phyloP scores from a whole-genome alignment of 2,797 vertebrate genomes.

The Gephyroberyx darwinii region DNA sequence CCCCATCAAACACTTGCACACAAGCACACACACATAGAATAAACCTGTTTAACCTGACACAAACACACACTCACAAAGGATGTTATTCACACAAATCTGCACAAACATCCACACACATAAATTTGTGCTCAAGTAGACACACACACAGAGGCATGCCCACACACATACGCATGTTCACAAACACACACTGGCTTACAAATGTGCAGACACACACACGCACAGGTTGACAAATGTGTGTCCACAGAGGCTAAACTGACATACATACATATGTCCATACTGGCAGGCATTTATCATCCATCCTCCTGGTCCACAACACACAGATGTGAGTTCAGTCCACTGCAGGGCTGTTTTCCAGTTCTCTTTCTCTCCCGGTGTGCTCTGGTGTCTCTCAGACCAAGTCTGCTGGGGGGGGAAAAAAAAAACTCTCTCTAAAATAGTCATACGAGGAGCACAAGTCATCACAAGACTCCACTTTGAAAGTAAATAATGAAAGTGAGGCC shows the following conservation, averaged over 20 bases:
- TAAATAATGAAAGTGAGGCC: no score
- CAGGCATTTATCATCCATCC: conserved; percentile 59
- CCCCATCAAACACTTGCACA: conserved; percentile 65
- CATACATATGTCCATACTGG: conserved; percentile 58
- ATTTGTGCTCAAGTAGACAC: conserved; percentile 51
- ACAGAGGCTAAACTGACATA: conserved; percentile 58
- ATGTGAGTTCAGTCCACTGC: conserved; percentile 37
- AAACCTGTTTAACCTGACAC: conserved; percentile 79
- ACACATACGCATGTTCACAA: background rate
- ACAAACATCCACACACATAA: conserved; percentile 53
- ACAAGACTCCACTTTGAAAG: conserved; percentile 37
- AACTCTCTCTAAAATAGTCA: conserved; percentile 11
- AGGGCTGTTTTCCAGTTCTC: conserved; percentile 61
- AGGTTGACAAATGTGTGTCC: conserved; percentile 49
- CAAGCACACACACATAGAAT: conserved; percentile 29
- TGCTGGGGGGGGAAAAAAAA: conserved; percentile 30
- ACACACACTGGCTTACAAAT: conserved; percentile 20
- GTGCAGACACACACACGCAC: conserved; percentile 15
- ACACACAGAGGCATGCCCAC: background rate
- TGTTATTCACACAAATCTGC: conserved; percentile 57
- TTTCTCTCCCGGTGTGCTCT: conserved; percentile 23
- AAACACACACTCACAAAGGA: conserved; percentile 59
- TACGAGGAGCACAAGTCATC: conserved; percentile 18
- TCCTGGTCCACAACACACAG: conserved; percentile 11
- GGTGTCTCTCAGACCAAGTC: conserved; percentile 37